phyloP scores from a whole-genome alignment of 2,888 invertebrate species.

The Polietes domitor region DNA sequence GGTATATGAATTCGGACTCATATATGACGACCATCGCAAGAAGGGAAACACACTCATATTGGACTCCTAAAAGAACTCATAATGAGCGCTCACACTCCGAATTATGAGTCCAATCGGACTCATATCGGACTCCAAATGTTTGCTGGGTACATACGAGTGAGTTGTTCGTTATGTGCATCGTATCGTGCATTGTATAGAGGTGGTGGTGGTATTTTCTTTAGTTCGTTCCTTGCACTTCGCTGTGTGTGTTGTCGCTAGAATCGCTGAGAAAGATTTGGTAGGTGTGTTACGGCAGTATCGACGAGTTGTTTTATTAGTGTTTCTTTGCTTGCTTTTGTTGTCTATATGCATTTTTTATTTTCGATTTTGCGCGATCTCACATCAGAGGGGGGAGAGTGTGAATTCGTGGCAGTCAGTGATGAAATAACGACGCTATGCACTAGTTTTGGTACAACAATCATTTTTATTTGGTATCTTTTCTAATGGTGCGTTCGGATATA shows the following conservation, averaged over 20 bases:
- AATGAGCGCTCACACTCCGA: no score
- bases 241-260: not conserved
- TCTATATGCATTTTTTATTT: conserved; percentile 1
- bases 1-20: no score
- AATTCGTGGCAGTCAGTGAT: not conserved
- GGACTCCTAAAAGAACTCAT: no score
- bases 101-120: no score
- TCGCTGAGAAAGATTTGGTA: conserved; percentile 5
- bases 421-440: not conserved
- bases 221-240: not conserved
- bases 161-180: not conserved
- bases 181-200: not conserved
- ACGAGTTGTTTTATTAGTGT: conserved; percentile 6
- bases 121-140: no score
- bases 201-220: not conserved
- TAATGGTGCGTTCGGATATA: no score
- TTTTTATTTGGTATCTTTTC: no score
- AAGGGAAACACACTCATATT: no score
- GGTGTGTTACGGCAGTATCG: not conserved
- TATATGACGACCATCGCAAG: no score
- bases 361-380: conserved; percentile 24
- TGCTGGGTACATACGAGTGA: no score
- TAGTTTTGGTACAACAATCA: no score
- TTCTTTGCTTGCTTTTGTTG: no score
- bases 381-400: not conserved